Base-by-base conservation (phyloP, 2,797 vertebrate genomes). In the Menidia menidia region DNA sequence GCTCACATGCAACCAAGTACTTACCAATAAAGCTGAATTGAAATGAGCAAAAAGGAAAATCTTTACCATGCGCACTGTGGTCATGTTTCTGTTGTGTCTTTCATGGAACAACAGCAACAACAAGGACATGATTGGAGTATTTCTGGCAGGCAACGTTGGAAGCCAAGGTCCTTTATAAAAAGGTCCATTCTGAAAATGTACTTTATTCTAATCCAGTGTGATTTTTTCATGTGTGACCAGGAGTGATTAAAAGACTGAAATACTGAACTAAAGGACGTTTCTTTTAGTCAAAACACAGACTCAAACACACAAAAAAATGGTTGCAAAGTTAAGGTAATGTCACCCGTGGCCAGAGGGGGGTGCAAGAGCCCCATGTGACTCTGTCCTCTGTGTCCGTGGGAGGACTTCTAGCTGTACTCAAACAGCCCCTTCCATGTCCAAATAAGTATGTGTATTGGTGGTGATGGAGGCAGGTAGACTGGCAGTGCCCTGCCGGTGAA, bases 291-390 rank as follows among this genome's bases (percentile, higher is more conserved):
- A 25, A 25, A 25, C 25, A 25, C 25, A 25, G 25, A 25, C 25
- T 1, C 25, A 25, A 25, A 25, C 25, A 25, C 25, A 50, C 41
- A 45, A 50, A 69, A 48, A 19, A 51, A 60, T 25, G 45, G 19
- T 42, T 25, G 14, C 6, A 32, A 44, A 67, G 25, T 41, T 11
- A 55, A 47, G 31, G 50, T 61, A 51, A 35, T 89, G 56, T 81
- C 39, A 6, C 51, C 25, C 43, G 50, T 55, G 57, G 53, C 93
- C 93, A 94, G 87, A 70, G 72, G 94, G 89, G 87, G 94, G 93
- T 58, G 88, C 55, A 81, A 94, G 84, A 91, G 86, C 78, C 80
- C 81, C 72, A 75, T 55, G 43, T 75, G 64, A 73, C 57, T 43
- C 54, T 19, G 41, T 41, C 58, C 42, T 59, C 48, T 66, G 33